phyloP scores from a whole-genome alignment of 2,888 invertebrate species.

The Tanaodytes sp. region DNA sequence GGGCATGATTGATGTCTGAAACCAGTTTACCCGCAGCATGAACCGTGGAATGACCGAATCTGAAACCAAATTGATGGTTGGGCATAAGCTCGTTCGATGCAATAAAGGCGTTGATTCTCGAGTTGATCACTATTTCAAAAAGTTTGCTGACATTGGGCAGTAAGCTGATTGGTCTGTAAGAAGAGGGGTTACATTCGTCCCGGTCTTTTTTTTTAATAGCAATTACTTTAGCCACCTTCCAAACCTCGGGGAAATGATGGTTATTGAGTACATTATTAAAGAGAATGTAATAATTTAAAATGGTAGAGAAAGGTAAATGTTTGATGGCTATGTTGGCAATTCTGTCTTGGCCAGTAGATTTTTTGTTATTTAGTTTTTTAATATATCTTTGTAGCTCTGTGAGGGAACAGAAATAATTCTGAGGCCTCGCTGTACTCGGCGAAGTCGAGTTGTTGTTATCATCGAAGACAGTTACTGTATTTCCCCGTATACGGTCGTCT shows the following conservation, averaged over 20 bases:
- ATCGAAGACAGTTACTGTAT: background rate
- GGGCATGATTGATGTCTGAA: background rate
- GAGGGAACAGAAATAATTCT: background rate
- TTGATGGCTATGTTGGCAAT: background rate
- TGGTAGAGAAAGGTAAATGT: background rate
- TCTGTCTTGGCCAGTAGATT: background rate
- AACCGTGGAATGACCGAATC: background rate
- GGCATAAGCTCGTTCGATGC: background rate
- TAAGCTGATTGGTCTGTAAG: background rate
- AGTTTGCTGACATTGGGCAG: background rate
- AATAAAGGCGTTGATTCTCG: background rate
- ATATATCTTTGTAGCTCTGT: background rate
- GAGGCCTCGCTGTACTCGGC: background rate
- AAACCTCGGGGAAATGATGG: background rate
- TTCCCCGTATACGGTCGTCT: too few relatives aligned
- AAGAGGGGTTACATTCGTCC: background rate
- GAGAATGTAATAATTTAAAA: background rate
- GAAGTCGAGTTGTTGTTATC: background rate
- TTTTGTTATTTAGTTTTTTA: background rate
- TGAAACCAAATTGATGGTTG: background rate
- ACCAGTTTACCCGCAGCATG: background rate
- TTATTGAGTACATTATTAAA: conserved; percentile 9
- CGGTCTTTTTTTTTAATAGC: background rate
- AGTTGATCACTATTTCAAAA: conserved; percentile 1
- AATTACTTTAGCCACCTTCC: conserved; percentile 4